Conservation (phyloP, 2,113 vertebrate genomes). For the Amphiprion ocellaris region DNA sequence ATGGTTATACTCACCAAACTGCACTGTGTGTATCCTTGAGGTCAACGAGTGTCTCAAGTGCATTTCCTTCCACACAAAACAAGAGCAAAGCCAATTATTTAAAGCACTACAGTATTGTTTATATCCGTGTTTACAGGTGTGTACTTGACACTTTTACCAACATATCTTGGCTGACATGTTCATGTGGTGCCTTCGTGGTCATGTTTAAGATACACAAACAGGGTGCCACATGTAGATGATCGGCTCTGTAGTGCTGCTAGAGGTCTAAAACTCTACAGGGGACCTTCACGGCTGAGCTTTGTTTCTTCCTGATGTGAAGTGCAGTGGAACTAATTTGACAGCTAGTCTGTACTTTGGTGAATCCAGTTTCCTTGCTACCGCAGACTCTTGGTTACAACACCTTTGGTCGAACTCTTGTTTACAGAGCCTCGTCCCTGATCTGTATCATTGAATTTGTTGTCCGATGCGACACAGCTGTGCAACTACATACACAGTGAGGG, state of each 20-base stretch:
- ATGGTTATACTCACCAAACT: no score
- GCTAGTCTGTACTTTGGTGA: no score
- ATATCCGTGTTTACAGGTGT: background rate
- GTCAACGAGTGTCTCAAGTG: background rate
- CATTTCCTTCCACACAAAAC: background rate
- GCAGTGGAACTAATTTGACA: no score
- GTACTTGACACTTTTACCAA: background rate
- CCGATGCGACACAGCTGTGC: background rate
- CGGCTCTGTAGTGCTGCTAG: background rate
- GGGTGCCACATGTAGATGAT: background rate
- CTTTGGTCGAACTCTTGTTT: background rate
- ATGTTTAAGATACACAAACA: background rate
- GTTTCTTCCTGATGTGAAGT: background rate
- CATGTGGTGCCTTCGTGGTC: background rate
- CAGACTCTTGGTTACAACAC: background rate
- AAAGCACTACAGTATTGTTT: background rate
- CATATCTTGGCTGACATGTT: background rate
- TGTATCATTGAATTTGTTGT: background rate
- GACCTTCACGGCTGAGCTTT: background rate
- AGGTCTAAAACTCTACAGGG: background rate
- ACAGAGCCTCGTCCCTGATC: background rate
- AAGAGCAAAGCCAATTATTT: background rate
- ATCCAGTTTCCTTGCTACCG: no score
- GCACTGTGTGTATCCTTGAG: background rate
- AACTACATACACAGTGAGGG: background rate